Conservation (phyloP, 2,797 vertebrate species). For the Acipenser transmontanus region DNA sequence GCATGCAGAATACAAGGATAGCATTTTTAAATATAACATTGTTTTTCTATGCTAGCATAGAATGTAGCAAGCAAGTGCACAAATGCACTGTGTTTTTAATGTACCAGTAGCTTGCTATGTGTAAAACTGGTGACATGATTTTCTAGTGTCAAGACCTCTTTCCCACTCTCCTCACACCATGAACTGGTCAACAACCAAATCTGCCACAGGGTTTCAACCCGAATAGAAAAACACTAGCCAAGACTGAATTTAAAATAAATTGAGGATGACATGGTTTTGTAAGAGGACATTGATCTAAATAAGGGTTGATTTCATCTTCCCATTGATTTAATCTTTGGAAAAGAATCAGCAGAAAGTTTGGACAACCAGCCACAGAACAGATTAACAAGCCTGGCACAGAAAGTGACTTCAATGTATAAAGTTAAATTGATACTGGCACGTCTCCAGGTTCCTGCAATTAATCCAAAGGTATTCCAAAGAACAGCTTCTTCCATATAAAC, state of each 20-base stretch:
- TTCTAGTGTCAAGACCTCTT: too few species aligned
- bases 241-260: not conserved
- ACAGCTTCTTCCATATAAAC: not conserved
- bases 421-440: not conserved
- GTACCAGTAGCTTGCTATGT: too few species aligned
- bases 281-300: not conserved
- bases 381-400: not conserved
- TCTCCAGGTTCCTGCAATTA: not conserved
- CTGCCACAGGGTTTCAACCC: not conserved
- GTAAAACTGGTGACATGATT: too few species aligned
- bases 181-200: not conserved
- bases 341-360: not conserved
- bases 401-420: not conserved
- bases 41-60: too few species aligned
- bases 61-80: too few species aligned
- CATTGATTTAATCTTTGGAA: not conserved
- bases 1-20: too few species aligned
- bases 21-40: too few species aligned
- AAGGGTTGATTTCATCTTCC: not conserved
- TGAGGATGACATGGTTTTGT: not conserved
- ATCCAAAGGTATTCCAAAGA: not conserved
- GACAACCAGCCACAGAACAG: not conserved
- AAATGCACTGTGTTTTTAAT: too few species aligned
- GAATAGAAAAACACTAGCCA: not conserved
- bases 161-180: too few species aligned